Conservation (phyloP, 2,888 invertebrate species). For the Drosophila macrothrix region DNA sequence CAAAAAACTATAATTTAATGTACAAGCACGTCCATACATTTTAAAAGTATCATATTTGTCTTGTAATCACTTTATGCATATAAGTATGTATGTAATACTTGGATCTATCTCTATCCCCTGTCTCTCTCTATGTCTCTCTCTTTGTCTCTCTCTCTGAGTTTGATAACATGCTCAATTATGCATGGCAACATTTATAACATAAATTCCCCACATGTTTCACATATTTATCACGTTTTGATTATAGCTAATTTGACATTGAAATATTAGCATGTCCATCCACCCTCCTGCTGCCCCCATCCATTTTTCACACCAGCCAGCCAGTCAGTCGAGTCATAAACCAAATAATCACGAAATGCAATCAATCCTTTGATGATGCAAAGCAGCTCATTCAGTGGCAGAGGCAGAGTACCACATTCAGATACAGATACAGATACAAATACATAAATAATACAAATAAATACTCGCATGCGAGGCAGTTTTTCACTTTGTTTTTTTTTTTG, state of each 20-base stretch:
- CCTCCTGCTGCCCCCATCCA: slow-evolving; percentile 3
- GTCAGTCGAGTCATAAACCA: slow-evolving; percentile 28
- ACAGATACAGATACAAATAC: slow-evolving; percentile 50
- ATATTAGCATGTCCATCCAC: slow-evolving; percentile 59
- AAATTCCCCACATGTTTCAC: slow-evolving; percentile 56
- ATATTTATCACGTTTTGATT: slow-evolving; percentile 75
- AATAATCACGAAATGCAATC: slow-evolving; percentile 72
- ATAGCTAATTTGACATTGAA: slow-evolving; percentile 78
- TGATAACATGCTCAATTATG: slow-evolving; percentile 55
- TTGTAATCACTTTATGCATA: slow-evolving; percentile 31
- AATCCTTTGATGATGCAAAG: slow-evolving; percentile 68
- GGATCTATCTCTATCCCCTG: background rate
- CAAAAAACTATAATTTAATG: background rate
- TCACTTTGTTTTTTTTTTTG: slow-evolving; percentile 16
- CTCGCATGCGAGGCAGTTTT: slow-evolving; percentile 47
- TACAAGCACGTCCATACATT: too few relatives aligned
- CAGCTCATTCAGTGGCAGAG: slow-evolving; percentile 12
- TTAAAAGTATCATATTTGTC: slow-evolving; percentile 14
- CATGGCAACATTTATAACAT: slow-evolving; percentile 40
- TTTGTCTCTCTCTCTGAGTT: slow-evolving; percentile 6
- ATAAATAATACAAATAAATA: slow-evolving; percentile 73
- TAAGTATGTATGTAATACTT: background rate
- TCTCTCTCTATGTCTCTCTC: background rate
- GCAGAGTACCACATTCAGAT: slow-evolving; percentile 26
- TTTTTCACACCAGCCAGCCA: slow-evolving; percentile 4